These are phyloP conservation scores for Caenorhabditis imperialis DNA, from an alignment of 2,888 invertebrate species.

Conservation along the genomic window DNA sequence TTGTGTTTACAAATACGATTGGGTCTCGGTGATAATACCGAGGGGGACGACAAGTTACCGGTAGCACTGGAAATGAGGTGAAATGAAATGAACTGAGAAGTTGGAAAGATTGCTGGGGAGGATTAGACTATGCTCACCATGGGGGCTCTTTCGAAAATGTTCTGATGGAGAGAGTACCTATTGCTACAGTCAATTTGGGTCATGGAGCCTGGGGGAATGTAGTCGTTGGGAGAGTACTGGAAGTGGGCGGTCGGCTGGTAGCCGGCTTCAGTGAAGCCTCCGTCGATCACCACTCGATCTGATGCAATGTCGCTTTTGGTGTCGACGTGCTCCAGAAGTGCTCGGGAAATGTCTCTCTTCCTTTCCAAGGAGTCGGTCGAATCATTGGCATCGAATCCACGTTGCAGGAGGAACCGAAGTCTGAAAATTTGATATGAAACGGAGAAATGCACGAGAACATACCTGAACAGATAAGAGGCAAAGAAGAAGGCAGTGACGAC, in stretches of 20 bases:
- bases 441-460: not conserved
- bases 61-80: slow-evolving; percentile 13
- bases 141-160: slow-evolving; percentile 62
- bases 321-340: slow-evolving; percentile 59
- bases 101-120: slow-evolving; percentile 10
- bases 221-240: slow-evolving; percentile 37
- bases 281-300: slow-evolving; percentile 38
- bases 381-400: slow-evolving; percentile 40
- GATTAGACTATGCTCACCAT: slow-evolving; percentile 65
- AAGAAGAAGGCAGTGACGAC: slow-evolving; percentile 55
- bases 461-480: slow-evolving; percentile 57
- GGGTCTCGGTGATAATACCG: slow-evolving; percentile 7
- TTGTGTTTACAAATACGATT: not conserved
- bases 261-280: slow-evolving; percentile 52
- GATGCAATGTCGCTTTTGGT: slow-evolving; percentile 45
- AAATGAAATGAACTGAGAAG: slow-evolving; percentile 14
- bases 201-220: slow-evolving; percentile 36
- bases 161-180: slow-evolving; percentile 45
- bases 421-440: slow-evolving; percentile 22
- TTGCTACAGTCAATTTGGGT: slow-evolving; percentile 33
- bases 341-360: slow-evolving; percentile 63
- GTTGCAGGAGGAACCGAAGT: slow-evolving; percentile 52
- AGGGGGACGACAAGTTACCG: slow-evolving; percentile 8
- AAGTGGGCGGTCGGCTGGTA: slow-evolving; percentile 23
- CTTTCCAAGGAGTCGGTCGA: slow-evolving; percentile 61